Conservation (phyloP, 1,140 invertebrate species). For the Papilio dardanus region DNA sequence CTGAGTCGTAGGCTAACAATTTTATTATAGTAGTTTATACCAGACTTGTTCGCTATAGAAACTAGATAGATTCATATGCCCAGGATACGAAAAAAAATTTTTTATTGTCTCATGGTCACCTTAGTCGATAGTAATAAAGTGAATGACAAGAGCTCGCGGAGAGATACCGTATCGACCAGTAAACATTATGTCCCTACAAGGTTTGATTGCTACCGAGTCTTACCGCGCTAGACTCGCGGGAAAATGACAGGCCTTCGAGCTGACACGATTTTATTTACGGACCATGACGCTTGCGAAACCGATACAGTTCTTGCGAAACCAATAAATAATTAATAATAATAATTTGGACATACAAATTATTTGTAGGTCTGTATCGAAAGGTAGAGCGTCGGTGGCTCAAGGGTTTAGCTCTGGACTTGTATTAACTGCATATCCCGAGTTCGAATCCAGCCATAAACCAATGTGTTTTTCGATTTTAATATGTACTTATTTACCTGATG, state of each 20-base stretch:
- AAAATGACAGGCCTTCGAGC: constrained; percentile 21
- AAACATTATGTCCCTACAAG: constrained; percentile 35
- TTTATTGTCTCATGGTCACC: not conserved
- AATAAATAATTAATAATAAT: no score
- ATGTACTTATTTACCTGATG: no score
- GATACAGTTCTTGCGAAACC: constrained; percentile 9
- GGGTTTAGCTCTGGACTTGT: no score
- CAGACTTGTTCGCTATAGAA: no score
- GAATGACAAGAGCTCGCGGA: constrained; percentile 30
- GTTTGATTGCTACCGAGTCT: constrained; percentile 28
- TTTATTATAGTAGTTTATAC: no score
- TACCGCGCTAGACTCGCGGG: constrained; percentile 15
- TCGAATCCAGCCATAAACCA: no score
- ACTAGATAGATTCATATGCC: no score
- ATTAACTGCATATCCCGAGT: no score
- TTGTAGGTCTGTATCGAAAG: not conserved
- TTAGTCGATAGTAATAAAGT: constrained; percentile 33
- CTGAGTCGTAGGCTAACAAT: no score
- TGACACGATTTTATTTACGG: constrained; percentile 31
- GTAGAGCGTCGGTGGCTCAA: no score
- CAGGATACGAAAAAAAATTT: no score
- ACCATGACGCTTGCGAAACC: constrained; percentile 12
- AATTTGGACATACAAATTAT: not conserved
- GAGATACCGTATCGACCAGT: constrained; percentile 36
- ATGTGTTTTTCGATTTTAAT: no score